A percentile compares a stretch with the other conserved stretches of the same genome.
Evolutionary conservation across 2,888 invertebrate species (phyloP).

Genomic region (Therioaphis trifolii): DNA sequence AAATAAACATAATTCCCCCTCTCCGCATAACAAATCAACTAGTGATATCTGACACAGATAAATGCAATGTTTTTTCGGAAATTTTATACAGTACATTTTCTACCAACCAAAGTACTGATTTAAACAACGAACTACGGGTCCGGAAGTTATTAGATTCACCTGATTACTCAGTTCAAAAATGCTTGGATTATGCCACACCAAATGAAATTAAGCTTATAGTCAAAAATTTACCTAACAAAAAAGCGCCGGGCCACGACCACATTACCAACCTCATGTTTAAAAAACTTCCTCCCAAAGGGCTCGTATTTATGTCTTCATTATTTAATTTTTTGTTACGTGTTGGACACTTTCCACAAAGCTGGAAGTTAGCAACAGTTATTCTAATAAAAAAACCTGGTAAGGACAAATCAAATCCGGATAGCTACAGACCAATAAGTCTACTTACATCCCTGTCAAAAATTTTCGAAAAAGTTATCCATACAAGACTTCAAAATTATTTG

Average conservation of each 20-base stretch:
- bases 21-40: not conserved
- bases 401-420: no score
- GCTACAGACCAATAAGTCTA: no score
- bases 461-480: no score
- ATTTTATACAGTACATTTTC: no score
- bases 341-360: not conserved
- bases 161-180: not conserved
- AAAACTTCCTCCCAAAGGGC: not conserved
- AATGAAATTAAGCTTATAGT: not conserved
- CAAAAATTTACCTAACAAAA: not conserved
- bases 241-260: not conserved
- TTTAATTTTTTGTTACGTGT: not conserved
- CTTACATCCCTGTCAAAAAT: no score
- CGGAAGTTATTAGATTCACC: no score
- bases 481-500: no score
- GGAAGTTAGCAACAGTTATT: not conserved
- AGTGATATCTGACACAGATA: no score
- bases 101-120: no score
- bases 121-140: no score
- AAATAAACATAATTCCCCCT: not conserved
- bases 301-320: not conserved
- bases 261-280: constrained; percentile 6
- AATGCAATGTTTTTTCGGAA: no score
- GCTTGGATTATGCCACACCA: not conserved
- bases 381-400: constrained; percentile 1